Percentiles rank a stretch among this genome's conserved stretches.
Conservation (phyloP, 2,888 invertebrate species). For the Sarcophaga subvicina region DNA sequence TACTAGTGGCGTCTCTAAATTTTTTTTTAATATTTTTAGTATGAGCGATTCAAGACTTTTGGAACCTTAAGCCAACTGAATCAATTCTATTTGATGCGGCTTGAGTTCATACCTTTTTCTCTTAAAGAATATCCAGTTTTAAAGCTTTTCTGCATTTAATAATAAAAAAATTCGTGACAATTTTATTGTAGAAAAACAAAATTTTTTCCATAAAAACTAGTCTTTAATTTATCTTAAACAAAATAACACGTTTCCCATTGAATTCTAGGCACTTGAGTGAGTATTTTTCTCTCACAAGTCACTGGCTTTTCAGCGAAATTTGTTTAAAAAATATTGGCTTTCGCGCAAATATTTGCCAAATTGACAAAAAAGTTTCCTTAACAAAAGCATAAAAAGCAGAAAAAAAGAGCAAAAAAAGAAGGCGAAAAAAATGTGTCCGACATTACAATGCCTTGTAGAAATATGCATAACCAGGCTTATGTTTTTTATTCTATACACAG, state of each 20-base stretch:
- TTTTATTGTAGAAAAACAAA: too few relatives aligned
- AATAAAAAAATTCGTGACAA: too few relatives aligned
- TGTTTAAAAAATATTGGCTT: slow-evolving; percentile 53
- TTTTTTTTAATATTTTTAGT: too few relatives aligned
- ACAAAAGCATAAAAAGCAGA: not conserved
- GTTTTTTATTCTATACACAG: not conserved
- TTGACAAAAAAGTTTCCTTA: slow-evolving; percentile 55
- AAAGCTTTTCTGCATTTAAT: too few relatives aligned
- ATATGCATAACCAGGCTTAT: slow-evolving; percentile 18
- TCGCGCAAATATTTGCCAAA: slow-evolving; percentile 55
- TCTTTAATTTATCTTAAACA: not conserved
- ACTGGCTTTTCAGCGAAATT: slow-evolving; percentile 3
- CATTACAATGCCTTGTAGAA: slow-evolving; percentile 48
- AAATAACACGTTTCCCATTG: not conserved
- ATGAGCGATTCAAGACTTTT: too few relatives aligned
- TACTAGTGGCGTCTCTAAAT: too few relatives aligned
- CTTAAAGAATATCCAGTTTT: too few relatives aligned
- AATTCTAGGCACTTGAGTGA: not conserved
- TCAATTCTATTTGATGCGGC: too few relatives aligned
- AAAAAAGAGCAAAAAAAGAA: not conserved
- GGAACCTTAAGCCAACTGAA: too few relatives aligned
- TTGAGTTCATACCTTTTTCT: too few relatives aligned
- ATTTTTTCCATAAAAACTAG: not conserved
- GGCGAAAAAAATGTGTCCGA: not conserved
- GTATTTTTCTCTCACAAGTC: not conserved